Base-by-base conservation (phyloP, 2,888 invertebrate genomes). In the Cerastoderma edule region DNA sequence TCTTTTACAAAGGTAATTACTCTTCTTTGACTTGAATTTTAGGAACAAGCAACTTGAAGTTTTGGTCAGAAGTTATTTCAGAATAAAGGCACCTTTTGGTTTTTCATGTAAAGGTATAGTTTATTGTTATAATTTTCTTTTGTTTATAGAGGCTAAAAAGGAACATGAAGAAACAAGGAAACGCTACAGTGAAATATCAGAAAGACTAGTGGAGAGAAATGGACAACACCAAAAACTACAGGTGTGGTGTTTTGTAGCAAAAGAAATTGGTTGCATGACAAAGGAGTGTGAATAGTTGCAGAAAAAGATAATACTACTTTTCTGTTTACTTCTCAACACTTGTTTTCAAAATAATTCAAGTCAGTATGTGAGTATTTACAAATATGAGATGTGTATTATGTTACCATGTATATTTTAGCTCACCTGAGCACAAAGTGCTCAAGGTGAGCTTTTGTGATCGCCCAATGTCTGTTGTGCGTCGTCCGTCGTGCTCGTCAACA, bases 181-280 rank as follows among this genome's bases (percentile, higher is more conserved):
- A 73, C 85, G 86, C 50, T 83, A 78, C 48, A 75, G 79, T 72
- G 89, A 89, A 54, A 70, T 86, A 0, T 77, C 86, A 0, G 89
- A 89, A n/a, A 87, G 86, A 63, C 69, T 88, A 22, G 72, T 75
- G 54, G 88, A 88, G 64, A 88, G 80, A 71, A 85, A 83, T 30
- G 75, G 88, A 71, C 88, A 89, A 54, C 87, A 86, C 46, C 87
- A 88, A 50, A 89, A 89, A 75, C 75, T 89, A 39, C 89, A 88
- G 88, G 89, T 89, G 69, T 53, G n/a, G n/a, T n/a, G n/a, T n/a
- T n/a, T n/a, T n/a, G n/a, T n/a, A n/a, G n/a, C n/a, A n/a, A n/a
- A n/a, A n/a, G n/a, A n/a, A n/a, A n/a, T n/a, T n/a, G n/a, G n/a
- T n/a, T n/a, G n/a, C n/a, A n/a, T n/a, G n/a, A n/a, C n/a, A n/a